Evolutionary conservation across 2,113 vertebrate species (phyloP), one percentile per base, ranked within the genome.

Genomic region (Cyanoliseus patagonus): DNA sequence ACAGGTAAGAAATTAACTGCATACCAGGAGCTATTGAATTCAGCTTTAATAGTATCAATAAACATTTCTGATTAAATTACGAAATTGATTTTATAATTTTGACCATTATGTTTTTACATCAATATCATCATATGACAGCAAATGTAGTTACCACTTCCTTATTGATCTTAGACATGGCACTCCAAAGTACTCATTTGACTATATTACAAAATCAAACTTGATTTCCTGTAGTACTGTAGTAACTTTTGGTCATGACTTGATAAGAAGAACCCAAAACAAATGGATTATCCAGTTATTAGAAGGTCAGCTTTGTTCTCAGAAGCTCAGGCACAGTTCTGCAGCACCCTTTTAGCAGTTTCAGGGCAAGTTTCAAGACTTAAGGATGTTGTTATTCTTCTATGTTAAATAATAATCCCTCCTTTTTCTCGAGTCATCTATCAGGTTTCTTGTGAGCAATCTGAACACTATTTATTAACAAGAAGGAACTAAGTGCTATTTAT

Each of bases 41-140:
- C 97, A 98, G 96, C 97, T 98, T 98, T 98, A 98, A 98, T 96
- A 97, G 97, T 98, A 98, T 98, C 98, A 98, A 98, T 98, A 98
- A 98, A 98, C 98, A 98, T 98, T 98, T 98, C 98, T 99, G 98
- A 99, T 99, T 99, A 99, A 99, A 99, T 99, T 99, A 99, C 98
- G 98, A 98, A 98, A 99, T 99, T 99, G 99, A 99, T 99, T 99
- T 99, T 99, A 98, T 99, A 98, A 99, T 99, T 98, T 98, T 98
- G 97, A 97, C 98, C 98, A 98, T 98, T 98, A 98, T 96, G 97
- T 98, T 98, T 98, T 98, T 98, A 97, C 98, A 98, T 98, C 98
- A 98, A 98, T 98, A 98, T 98, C 98, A 98, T 98, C 98, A 96
- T 96, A 97, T 98, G 98, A 98, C 98, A 98, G 98, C 98, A 99